Percentiles rank a stretch among this genome's conserved stretches.
Conservation (phyloP, 1,140 invertebrate species). For the Scaptomyza hsui region DNA sequence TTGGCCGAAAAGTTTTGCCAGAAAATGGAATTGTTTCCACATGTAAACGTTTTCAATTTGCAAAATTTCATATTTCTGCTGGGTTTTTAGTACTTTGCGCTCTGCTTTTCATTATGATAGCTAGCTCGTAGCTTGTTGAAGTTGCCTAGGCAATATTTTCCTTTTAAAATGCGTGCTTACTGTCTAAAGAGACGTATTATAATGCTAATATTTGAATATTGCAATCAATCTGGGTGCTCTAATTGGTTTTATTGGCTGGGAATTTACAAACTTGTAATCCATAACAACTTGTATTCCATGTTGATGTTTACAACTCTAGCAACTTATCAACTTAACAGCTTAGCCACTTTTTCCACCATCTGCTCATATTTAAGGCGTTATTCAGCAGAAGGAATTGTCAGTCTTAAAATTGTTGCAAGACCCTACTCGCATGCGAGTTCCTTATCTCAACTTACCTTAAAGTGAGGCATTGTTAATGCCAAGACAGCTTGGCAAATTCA, state of each 20-base stretch:
- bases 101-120: background rate
- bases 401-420: background rate
- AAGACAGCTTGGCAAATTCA: constrained; percentile 69
- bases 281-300: too few species aligned
- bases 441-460: constrained; percentile 13
- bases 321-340: too few species aligned
- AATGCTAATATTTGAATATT: background rate
- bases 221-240: background rate
- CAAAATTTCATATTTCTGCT: constrained; percentile 1
- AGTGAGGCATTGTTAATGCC: constrained; percentile 63
- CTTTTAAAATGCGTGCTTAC: background rate
- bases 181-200: background rate
- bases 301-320: too few species aligned
- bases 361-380: background rate
- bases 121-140: background rate
- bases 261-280: too few species aligned
- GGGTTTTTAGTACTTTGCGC: background rate
- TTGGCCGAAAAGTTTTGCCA: constrained; percentile 1
- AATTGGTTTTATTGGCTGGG: too few species aligned
- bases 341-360: too few species aligned
- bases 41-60: constrained; percentile 9
- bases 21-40: constrained; percentile 2
- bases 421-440: background rate
- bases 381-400: constrained; percentile 5
- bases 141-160: background rate